Evolutionary conservation across 2,797 vertebrate genomes (phyloP), one percentile per base, ranked within the genome.

Genomic region (Coluber constrictor): DNA sequence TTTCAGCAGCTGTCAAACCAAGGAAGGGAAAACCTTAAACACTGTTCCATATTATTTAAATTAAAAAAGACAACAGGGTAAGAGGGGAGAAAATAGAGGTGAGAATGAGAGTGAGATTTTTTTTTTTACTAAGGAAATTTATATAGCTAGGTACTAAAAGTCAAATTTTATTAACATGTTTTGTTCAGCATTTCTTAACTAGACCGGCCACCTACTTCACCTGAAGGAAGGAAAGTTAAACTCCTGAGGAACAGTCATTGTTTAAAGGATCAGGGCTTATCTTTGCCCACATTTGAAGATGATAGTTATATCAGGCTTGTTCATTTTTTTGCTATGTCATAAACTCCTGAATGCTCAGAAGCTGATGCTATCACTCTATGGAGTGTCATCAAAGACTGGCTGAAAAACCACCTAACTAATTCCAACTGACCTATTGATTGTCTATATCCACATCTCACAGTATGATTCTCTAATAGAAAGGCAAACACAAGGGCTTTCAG

Each of bases 1-100:
- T 70, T 57, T 57, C 51, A 83, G 86, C 86, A 60, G 63, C 90
- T 93, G 90, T 88, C 90, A 88, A 88, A n/a, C 13, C 56, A 91
- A 91, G 55, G 56, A 93, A 88, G 29, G 37, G 92, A 90, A 15
- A 87, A 37, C 55, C 89, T 66, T 60, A 91, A 89, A 88, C 13
- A 7, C 23, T 1, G n/a, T n/a, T 43, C 20, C 87, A 79, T 59
- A 88, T 74, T 32, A 70, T 56, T 74, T 93, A n/a, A 23, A 60
- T 79, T 83, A 23, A 11, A 54, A 63, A 70, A 54, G 89, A 63
- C 23, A 83, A 25, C 43, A 37, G 29, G 10, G 74, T 86, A 16
- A 51, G 18, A 47, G 4, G 20, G 9, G 9, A 23, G 10, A 23
- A 79, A 74, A 12, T 25, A 83, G 74, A 83, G 1, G 20, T 12